These are phyloP conservation scores for Brachionus plicatilis DNA, from an alignment of 1,140 invertebrate genomes.

Conservation along the genomic window DNA sequence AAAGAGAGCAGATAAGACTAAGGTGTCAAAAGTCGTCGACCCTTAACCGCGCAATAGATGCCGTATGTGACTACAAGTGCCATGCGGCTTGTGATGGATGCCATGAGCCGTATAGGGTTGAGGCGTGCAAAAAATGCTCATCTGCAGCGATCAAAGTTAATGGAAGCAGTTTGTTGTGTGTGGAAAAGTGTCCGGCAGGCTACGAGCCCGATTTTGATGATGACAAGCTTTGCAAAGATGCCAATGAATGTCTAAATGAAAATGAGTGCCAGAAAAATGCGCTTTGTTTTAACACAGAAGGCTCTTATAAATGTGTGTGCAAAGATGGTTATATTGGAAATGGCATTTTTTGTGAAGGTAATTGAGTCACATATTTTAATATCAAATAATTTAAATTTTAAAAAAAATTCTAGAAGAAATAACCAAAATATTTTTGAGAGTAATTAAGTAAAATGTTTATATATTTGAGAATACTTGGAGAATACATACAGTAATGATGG, in stretches of 20 bases:
- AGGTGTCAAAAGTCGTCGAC: neutral
- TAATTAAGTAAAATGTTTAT: no score
- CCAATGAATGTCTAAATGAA: slow-evolving; percentile 8
- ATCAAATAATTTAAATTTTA: no score
- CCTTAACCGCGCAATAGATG: neutral
- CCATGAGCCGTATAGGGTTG: neutral
- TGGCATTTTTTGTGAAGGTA: slow-evolving; percentile 25
- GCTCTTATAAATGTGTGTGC: slow-evolving; percentile 38
- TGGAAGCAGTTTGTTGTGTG: neutral
- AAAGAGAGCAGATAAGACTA: neutral
- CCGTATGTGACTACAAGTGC: slow-evolving; percentile 11
- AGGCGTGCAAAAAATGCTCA: slow-evolving; percentile 18
- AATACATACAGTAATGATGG: no score
- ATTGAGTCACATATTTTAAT: neutral
- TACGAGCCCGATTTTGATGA: neutral
- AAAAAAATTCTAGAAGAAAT: neutral
- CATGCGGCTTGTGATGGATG: slow-evolving; percentile 34
- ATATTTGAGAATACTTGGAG: no score
- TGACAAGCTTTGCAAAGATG: slow-evolving; percentile 25
- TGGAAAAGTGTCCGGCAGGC: slow-evolving; percentile 3
- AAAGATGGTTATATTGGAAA: slow-evolving; percentile 33
- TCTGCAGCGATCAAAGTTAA: neutral
- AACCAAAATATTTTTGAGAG: no score
- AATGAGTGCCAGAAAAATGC: slow-evolving; percentile 1
- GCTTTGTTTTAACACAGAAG: slow-evolving; percentile 1